Percentiles rank a stretch among this genome's conserved stretches.
phyloP scores from a whole-genome alignment of 2,113 vertebrate species.

The Ctenomys sociabilis region DNA sequence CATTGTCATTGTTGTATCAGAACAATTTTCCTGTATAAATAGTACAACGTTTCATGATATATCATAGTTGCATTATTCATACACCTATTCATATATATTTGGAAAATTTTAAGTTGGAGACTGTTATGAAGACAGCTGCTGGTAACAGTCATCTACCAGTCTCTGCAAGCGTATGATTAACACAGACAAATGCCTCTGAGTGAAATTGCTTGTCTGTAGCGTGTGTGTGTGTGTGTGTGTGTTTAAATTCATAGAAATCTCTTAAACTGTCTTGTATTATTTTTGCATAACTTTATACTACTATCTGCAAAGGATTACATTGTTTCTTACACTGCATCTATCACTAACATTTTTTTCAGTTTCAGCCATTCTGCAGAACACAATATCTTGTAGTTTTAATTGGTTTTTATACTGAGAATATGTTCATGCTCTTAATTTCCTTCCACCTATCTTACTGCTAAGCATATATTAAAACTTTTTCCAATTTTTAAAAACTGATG shows the following conservation, averaged over 20 bases:
- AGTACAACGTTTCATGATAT: not conserved
- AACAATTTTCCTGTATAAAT: not conserved
- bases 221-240: not conserved
- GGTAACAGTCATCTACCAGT: not conserved
- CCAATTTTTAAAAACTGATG: not conserved
- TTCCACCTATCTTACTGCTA: not conserved
- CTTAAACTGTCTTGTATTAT: not conserved
- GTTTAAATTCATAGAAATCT: not conserved
- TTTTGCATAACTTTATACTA: not conserved
- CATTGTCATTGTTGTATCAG: not conserved
- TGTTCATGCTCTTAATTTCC: not conserved
- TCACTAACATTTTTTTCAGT: not conserved
- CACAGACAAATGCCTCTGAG: not conserved
- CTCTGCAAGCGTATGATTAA: not conserved
- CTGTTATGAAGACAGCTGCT: not conserved
- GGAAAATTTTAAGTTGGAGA: not conserved
- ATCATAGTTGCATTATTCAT: not conserved
- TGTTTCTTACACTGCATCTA: not conserved
- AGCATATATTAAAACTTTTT: not conserved
- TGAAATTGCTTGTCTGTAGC: not conserved
- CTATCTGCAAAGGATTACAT: not conserved
- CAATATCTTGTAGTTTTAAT: not conserved
- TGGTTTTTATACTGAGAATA: not conserved
- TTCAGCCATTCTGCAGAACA: not conserved
- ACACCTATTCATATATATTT: not conserved